phyloP scores from a whole-genome alignment of 2,797 vertebrate species.

The Pelodytes ibericus region DNA sequence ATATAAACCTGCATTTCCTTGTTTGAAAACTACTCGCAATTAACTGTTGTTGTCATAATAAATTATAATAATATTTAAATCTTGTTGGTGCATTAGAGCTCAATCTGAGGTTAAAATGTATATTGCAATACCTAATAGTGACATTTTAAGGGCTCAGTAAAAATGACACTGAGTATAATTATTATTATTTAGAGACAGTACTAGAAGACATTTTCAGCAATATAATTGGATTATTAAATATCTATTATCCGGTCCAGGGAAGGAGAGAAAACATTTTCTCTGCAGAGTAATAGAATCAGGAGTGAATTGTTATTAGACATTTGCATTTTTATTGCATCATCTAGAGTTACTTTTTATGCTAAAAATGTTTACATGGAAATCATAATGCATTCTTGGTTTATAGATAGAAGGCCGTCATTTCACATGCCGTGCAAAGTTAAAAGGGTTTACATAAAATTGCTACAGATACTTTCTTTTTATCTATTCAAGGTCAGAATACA shows the following conservation, averaged over 20 bases:
- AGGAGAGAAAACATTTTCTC: neutral
- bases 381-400: neutral
- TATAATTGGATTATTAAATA: constrained; percentile 17
- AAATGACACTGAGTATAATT: neutral
- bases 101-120: too few relatives aligned
- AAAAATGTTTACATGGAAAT: constrained; percentile 18
- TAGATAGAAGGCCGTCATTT: neutral
- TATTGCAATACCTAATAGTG: too few relatives aligned
- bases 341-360: constrained; percentile 7
- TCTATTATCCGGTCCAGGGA: constrained; percentile 5
- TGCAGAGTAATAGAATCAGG: constrained; percentile 12
- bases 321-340: constrained; percentile 37
- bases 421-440: neutral
- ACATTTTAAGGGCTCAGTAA: neutral
- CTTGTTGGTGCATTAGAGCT: too few relatives aligned
- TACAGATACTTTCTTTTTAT: neutral
- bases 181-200: neutral
- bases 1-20: too few relatives aligned
- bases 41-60: too few relatives aligned
- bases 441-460: neutral
- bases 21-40: too few relatives aligned
- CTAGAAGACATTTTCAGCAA: neutral
- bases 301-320: constrained; percentile 16
- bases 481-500: neutral
- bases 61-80: too few relatives aligned